Evolutionary conservation across 1,140 invertebrate species (phyloP).

Genomic region (Stenopsyche tienmushanensis): DNA sequence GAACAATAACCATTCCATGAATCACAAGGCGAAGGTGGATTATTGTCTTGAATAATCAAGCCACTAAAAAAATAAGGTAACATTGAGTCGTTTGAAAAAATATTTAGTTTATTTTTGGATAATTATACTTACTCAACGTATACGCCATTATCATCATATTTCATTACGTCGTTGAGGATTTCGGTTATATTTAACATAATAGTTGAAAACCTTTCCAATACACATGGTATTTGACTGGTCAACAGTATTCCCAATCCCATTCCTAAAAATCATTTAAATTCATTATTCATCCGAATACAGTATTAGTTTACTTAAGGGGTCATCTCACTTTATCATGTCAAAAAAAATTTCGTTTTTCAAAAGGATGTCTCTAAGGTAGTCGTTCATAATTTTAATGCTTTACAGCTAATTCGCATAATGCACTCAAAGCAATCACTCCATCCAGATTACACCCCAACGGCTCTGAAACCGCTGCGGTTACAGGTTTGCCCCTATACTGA

Average conservation of each 20-base stretch:
- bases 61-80: slow-evolving; percentile 10
- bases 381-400: too few species aligned
- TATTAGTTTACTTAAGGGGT: too few species aligned
- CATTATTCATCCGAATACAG: too few species aligned
- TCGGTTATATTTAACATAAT: slow-evolving; percentile 80
- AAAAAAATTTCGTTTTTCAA: too few species aligned
- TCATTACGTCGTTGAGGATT: slow-evolving; percentile 83
- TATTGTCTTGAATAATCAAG: not conserved
- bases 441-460: too few species aligned
- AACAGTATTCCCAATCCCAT: slow-evolving; percentile 81
- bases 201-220: slow-evolving; percentile 71
- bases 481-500: too few species aligned
- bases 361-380: too few species aligned
- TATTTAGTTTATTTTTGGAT: not conserved
- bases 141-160: slow-evolving; percentile 66
- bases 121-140: slow-evolving; percentile 66
- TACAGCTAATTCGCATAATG: too few species aligned
- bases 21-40: slow-evolving; percentile 34
- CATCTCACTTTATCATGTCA: too few species aligned
- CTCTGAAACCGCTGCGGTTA: too few species aligned
- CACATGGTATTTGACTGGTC: slow-evolving; percentile 64
- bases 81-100: not conserved
- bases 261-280: slow-evolving; percentile 63
- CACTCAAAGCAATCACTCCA: too few species aligned
- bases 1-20: slow-evolving; percentile 30